Evolutionary conservation across 2,113 vertebrate species (phyloP).

Genomic region (Sterrhoptilus dennistouni): DNA sequence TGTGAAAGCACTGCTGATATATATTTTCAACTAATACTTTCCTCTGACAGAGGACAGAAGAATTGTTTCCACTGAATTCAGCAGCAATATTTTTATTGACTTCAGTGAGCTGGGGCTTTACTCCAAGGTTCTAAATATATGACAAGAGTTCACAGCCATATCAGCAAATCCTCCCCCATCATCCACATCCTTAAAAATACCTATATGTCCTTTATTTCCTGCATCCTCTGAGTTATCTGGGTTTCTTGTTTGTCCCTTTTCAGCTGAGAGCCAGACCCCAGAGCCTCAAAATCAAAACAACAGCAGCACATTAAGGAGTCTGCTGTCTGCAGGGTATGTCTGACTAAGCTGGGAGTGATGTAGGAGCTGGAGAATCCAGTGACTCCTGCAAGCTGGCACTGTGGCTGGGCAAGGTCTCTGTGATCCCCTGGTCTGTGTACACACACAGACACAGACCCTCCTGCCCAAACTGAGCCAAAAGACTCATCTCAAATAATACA

Average conservation of each 20-base stretch:
- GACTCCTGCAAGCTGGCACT: neutral
- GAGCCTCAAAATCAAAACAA: neutral
- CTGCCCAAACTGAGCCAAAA: neutral
- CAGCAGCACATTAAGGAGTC: neutral
- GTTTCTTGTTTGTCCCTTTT: neutral
- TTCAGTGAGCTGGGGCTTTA: neutral
- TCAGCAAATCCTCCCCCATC: slow-evolving; percentile 10
- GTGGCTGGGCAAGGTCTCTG: neutral
- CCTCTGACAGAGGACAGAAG: neutral
- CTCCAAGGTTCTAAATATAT: slow-evolving; percentile 26
- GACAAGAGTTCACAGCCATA: slow-evolving; percentile 22
- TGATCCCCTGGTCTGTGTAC: neutral
- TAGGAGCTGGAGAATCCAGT: neutral
- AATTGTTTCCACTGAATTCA: neutral
- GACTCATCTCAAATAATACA: neutral
- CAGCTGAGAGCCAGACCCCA: neutral
- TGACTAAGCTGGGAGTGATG: neutral
- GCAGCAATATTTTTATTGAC: neutral
- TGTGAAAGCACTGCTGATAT: neutral
- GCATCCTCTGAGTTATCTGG: neutral
- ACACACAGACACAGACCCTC: neutral
- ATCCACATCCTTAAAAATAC: slow-evolving; percentile 21
- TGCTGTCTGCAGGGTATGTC: neutral
- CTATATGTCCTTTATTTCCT: slow-evolving; percentile 10
- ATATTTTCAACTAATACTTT: slow-evolving; percentile 36